Percentiles rank a stretch among this genome's conserved stretches.
Conservation (phyloP, 2,888 invertebrate genomes). For the Priocnemis perturbator region DNA sequence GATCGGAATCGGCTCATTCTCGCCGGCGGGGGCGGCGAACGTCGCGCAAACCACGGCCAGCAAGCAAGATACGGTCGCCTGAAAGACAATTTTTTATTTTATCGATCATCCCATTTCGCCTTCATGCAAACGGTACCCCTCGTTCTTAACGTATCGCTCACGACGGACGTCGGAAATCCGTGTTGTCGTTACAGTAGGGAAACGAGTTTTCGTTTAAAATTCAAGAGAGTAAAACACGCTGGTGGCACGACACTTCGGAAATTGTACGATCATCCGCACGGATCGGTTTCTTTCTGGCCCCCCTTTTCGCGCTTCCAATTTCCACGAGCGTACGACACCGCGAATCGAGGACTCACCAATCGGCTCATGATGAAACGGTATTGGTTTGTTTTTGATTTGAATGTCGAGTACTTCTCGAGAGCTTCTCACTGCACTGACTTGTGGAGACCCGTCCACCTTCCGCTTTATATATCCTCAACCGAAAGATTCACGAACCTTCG, state of each 20-base stretch:
- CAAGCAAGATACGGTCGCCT: constrained; percentile 47
- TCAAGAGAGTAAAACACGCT: background rate
- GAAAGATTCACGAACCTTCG: constrained; percentile 62
- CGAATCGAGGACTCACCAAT: constrained; percentile 46
- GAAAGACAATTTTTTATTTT: constrained; percentile 14
- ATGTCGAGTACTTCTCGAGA: constrained; percentile 22
- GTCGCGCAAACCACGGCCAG: constrained; percentile 53
- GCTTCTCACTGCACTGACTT: constrained; percentile 61
- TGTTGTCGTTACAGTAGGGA: too few species aligned
- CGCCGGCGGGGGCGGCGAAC: constrained; percentile 49
- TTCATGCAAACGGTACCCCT: too few species aligned
- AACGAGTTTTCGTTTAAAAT: too few species aligned
- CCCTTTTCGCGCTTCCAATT: background rate
- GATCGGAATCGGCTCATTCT: constrained; percentile 62
- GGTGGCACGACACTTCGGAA: too few species aligned
- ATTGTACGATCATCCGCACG: too few species aligned
- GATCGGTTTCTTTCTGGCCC: too few species aligned
- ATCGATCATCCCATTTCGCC: too few species aligned
- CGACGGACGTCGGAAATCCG: too few species aligned
- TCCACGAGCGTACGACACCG: background rate
- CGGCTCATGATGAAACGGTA: constrained; percentile 45
- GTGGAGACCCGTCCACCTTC: constrained; percentile 49
- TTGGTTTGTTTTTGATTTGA: constrained; percentile 3
- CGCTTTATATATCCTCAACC: constrained; percentile 67
- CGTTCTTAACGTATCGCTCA: too few species aligned